These are phyloP conservation scores for Gallinago stenura DNA, from an alignment of 2,797 vertebrate genomes.

Conservation along the genomic window DNA sequence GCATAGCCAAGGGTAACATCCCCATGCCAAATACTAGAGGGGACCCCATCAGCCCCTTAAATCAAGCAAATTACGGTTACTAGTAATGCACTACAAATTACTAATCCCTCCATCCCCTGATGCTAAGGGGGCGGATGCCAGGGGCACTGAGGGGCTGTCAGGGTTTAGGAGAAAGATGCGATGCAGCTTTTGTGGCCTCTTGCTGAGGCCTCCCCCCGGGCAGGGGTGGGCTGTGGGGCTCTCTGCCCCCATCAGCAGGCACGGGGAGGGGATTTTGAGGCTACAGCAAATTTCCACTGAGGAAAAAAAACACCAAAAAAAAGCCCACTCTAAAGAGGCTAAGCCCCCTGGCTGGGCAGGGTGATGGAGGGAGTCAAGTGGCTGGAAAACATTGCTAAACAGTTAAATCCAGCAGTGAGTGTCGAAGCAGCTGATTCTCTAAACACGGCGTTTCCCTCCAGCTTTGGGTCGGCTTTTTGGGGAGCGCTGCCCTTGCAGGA, in stretches of 20 bases:
- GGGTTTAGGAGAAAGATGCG: neutral
- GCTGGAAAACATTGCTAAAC: conserved; percentile 49
- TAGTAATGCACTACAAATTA: neutral
- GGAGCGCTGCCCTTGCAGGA: neutral
- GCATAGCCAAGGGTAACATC: conserved; percentile 47
- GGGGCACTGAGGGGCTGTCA: neutral
- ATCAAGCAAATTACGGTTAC: conserved; percentile 10
- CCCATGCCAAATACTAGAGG: conserved; percentile 25
- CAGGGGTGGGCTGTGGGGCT: neutral
- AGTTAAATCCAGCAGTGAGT: conserved; percentile 1
- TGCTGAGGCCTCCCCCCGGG: neutral
- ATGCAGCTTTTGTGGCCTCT: neutral
- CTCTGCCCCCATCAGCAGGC: neutral
- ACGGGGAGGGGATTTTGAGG: neutral
- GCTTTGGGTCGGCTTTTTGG: neutral
- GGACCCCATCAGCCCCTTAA: neutral
- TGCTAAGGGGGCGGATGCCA: neutral
- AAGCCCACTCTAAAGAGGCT: neutral
- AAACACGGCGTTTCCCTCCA: conserved; percentile 2
- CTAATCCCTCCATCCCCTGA: neutral
- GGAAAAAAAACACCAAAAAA: neutral
- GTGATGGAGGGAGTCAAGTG: conserved; percentile 31
- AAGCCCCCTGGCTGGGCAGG: neutral
- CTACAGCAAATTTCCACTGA: neutral
- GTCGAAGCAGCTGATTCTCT: neutral